Base-by-base conservation (phyloP, 2,888 invertebrate species). In the Labia minor region DNA sequence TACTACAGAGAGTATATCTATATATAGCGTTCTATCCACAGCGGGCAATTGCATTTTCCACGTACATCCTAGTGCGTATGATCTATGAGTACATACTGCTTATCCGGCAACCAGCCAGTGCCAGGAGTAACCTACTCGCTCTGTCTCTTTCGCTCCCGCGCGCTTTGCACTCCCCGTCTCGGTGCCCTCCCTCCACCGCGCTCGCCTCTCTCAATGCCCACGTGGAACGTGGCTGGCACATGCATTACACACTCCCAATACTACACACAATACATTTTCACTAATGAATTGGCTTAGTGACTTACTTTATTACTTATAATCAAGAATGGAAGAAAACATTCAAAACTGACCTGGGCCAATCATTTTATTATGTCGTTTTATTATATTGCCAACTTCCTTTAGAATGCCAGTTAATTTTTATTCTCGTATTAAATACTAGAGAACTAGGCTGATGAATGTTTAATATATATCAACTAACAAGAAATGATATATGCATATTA, bases 61-160 rank as follows among this genome's bases (percentile, higher is more conserved):
- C 49, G 16, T 49, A 49, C 49, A 49, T 49, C 49, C 49, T 49
- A 16, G 63, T 1, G 65, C 61, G 65, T 65, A 67, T 67, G 67
- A 67, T 67, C 67, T 67, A 67, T 65, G 67, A 67, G 65, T 67
- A 62, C 67, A 67, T 67, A 65, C 67, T 62, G 37, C n/a, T 18
- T 62, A 67, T 62, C 67, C 26, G 67, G 67, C 1, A 19, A 14
- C 1, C 14, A 67, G 67, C 21, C 33, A 20, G 2, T 26, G 6
- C 21, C 10, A 63, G 21, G 67, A 67, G 67, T 49, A 11, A 3
- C 49, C 26, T 26, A 8, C 26, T 26, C 26, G 26, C 8, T 26
- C 26, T 8, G 26, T 26, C 26, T 26, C 26, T 6, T 26, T 26
- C 26, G 26, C 26, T 6, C 26, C 8, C 26, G 4, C 26, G 26